Evolutionary conservation across 2,113 vertebrate species (phyloP).

Genomic region (Cyanistes caeruleus): DNA sequence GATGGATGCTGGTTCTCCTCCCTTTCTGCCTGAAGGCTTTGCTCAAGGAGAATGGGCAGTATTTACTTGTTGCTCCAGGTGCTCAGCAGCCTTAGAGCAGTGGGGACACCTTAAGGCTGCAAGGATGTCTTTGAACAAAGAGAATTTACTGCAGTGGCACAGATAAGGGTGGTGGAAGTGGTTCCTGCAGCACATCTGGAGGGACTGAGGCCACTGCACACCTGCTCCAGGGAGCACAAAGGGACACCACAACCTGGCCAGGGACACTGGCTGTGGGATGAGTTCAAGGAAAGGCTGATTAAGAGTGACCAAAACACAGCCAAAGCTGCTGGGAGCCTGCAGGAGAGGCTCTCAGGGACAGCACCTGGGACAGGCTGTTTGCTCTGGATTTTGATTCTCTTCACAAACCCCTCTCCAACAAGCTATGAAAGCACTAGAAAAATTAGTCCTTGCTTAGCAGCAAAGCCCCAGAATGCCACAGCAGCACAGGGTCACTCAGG

Average conservation of each 20-base stretch:
- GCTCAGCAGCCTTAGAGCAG: constrained; percentile 8
- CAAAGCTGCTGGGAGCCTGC: not conserved
- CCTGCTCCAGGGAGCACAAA: not conserved
- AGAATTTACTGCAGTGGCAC: not conserved
- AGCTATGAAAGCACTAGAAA: not conserved
- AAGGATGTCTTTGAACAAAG: not conserved
- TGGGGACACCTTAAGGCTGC: constrained; percentile 32
- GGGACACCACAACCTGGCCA: not conserved
- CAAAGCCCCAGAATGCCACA: not conserved
- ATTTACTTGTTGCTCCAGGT: not conserved
- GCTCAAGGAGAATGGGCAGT: constrained; percentile 10
- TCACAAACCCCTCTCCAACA: not conserved
- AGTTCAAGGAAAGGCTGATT: not conserved
- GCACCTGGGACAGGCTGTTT: rapidly evolving
- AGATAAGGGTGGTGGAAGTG: not conserved
- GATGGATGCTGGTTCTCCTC: not conserved
- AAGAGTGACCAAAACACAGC: not conserved
- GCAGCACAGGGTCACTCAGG: rapidly evolving
- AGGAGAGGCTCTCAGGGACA: not conserved
- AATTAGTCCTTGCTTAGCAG: not conserved
- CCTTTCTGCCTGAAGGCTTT: not conserved
- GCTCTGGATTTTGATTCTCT: not conserved
- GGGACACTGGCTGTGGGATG: not conserved
- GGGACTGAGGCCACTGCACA: not conserved
- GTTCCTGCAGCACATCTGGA: not conserved